These are phyloP conservation scores for Habropoda laboriosa DNA, from an alignment of 1,140 invertebrate genomes.

Conservation along the genomic window DNA sequence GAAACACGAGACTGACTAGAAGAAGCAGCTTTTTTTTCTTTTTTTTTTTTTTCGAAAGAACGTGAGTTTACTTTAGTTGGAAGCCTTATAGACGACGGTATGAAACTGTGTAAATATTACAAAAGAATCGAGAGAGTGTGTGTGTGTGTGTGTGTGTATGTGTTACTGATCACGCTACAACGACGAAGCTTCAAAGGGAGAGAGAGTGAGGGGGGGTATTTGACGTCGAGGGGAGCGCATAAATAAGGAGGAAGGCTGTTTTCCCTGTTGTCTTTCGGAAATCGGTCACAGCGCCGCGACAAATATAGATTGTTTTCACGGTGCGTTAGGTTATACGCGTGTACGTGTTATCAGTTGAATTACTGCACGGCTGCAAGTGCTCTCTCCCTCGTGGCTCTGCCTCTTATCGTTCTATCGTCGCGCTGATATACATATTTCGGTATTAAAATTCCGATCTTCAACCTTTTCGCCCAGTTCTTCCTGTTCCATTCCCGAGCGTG, in stretches of 20 bases:
- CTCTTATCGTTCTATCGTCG: slow-evolving; percentile 29
- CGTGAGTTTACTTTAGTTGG: background rate
- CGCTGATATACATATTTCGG: slow-evolving; percentile 8
- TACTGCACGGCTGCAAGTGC: slow-evolving; percentile 32
- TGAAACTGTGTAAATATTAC: slow-evolving; percentile 3
- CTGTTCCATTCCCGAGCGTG: background rate
- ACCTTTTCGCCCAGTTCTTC: background rate
- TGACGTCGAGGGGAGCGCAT: too few species aligned
- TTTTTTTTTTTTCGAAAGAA: background rate
- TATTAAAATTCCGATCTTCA: slow-evolving; percentile 20
- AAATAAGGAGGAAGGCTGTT: background rate
- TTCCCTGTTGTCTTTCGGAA: slow-evolving; percentile 6
- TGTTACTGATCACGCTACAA: too few species aligned
- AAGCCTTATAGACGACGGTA: background rate
- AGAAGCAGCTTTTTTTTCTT: too few species aligned
- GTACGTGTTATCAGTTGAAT: slow-evolving; percentile 41
- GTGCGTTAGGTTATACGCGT: slow-evolving; percentile 7
- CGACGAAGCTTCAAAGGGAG: background rate
- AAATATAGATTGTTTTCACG: background rate
- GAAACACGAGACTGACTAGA: background rate
- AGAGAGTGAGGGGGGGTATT: too few species aligned
- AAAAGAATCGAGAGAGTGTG: background rate
- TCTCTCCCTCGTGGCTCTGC: background rate
- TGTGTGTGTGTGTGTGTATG: too few species aligned
- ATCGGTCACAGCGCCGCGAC: background rate